Percentiles rank a stretch among this genome's conserved stretches.
phyloP scores from a whole-genome alignment of 2,113 vertebrate species.

The Scolopax mira region DNA sequence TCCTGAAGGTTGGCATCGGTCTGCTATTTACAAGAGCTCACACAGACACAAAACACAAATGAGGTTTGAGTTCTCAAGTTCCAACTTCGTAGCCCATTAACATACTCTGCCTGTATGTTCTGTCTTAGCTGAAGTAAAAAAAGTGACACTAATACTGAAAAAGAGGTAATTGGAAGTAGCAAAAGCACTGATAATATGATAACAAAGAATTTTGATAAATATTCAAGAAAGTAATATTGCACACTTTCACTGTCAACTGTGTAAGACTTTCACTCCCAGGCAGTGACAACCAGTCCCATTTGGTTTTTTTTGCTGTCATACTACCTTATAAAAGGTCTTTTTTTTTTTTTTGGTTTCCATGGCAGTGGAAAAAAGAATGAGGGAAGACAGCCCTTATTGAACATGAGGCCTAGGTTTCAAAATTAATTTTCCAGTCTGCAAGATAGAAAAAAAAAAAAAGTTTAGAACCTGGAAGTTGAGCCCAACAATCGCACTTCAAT shows the following conservation, averaged over 20 bases:
- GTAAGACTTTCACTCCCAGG: slow-evolving; percentile 53
- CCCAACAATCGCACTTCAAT: background rate
- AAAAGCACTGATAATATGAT: slow-evolving; percentile 41
- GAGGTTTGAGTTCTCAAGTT: slow-evolving; percentile 74
- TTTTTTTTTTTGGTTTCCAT: slow-evolving; percentile 63
- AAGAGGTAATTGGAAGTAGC: slow-evolving; percentile 67
- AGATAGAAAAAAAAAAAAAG: slow-evolving; percentile 4
- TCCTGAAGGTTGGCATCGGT: slow-evolving; percentile 50
- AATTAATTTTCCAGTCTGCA: slow-evolving; percentile 97
- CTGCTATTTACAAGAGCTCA: slow-evolving; percentile 75
- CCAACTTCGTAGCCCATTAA: slow-evolving; percentile 60
- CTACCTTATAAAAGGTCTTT: slow-evolving; percentile 59
- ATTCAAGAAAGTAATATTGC: slow-evolving; percentile 68
- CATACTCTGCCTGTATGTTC: slow-evolving; percentile 60
- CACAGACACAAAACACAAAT: slow-evolving; percentile 67
- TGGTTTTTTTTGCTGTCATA: slow-evolving; percentile 55
- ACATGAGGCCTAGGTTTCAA: slow-evolving; percentile 95
- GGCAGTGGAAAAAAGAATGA: slow-evolving; percentile 56
- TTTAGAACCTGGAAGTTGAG: background rate
- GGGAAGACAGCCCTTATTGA: slow-evolving; percentile 78
- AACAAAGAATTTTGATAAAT: slow-evolving; percentile 50
- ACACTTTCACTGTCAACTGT: slow-evolving; percentile 57
- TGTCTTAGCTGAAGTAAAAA: slow-evolving; percentile 65
- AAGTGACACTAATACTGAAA: slow-evolving; percentile 76
- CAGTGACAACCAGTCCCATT: slow-evolving; percentile 57